phyloP scores from a whole-genome alignment of 2,113 vertebrate genomes.

The Alligator mississippiensis region DNA sequence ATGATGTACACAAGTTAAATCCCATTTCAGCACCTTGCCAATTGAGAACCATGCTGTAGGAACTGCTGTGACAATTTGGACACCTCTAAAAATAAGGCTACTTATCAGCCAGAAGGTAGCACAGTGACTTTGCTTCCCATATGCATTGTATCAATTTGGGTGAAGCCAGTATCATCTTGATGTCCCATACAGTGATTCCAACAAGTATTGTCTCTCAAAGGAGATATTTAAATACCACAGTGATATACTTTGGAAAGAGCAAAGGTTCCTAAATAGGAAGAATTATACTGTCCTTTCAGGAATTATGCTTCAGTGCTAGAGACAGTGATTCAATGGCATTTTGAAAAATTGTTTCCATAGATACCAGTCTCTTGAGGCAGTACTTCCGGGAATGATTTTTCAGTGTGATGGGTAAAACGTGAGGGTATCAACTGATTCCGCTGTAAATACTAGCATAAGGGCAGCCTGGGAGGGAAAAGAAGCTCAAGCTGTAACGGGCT shows the following conservation, averaged over 20 bases:
- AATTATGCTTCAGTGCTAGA: background rate
- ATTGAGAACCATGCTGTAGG: background rate
- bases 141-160: constrained; percentile 27
- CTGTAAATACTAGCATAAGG: background rate
- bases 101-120: constrained; percentile 57
- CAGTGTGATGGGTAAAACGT: background rate
- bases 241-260: background rate
- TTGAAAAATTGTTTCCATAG: constrained; percentile 58
- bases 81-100: constrained; percentile 65
- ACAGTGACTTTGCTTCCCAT: constrained; percentile 33
- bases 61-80: constrained; percentile 70
- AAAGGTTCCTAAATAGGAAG: background rate
- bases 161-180: background rate
- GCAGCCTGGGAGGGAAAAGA: background rate
- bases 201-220: accelerated
- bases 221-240: background rate
- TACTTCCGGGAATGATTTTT: constrained; percentile 3
- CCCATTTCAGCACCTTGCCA: constrained; percentile 43
- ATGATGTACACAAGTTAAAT: background rate
- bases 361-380: background rate
- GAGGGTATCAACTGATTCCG: background rate
- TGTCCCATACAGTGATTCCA: accelerated
- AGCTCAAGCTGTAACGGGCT: background rate
- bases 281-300: background rate
- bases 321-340: constrained; percentile 32